Evolutionary conservation across 2,888 invertebrate species (phyloP), one percentile per base, ranked within the genome.

Genomic region (Amphipyra berbera): DNA sequence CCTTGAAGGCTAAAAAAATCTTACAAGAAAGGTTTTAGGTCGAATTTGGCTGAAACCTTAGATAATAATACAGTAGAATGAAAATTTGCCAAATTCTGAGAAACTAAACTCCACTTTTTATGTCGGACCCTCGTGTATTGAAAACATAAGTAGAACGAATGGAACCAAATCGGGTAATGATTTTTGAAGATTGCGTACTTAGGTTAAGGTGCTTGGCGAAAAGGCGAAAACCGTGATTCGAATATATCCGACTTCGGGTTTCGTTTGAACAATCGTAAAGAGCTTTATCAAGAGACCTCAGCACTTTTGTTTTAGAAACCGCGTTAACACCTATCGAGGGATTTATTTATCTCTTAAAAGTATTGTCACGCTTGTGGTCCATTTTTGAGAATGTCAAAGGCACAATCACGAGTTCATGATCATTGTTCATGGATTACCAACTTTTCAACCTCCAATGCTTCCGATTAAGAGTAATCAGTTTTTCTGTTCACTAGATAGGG

Each of bases 61-160:
- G 59, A 65, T 66, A 75, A 60, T 52, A 64, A 65, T 59, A 61
- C 44, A 53, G 40, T 35, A 40, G 38, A 53, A 73, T 63, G 57
- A 75, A 74, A 70, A 57, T 66, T 54, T 52, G 21, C 57, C 48
- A 57, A 69, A 76, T 73, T 64, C 63, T 73, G 59, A 33, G 47
- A 45, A 70, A 58, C 55, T 63, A 72, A 67, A 67, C 63, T 58
- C 48, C 55, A 40, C 12, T 73, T 65, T 67, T 75, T 70, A 70
- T 46, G 54, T 52, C 13, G 21, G 49, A 58, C 59, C 70, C 61
- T 67, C 56, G 63, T 61, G 73, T 70, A 76, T 73, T 73, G 73
- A 76, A 76, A 76, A 76, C 76, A 64, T 70, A 70, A 70, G 73
- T 70, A 70, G 59, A 70, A 73, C 13, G 59, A 76, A 75, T 66